Evolutionary conservation across 2,888 invertebrate species (phyloP).

Genomic region (Pegoplata infirma): DNA sequence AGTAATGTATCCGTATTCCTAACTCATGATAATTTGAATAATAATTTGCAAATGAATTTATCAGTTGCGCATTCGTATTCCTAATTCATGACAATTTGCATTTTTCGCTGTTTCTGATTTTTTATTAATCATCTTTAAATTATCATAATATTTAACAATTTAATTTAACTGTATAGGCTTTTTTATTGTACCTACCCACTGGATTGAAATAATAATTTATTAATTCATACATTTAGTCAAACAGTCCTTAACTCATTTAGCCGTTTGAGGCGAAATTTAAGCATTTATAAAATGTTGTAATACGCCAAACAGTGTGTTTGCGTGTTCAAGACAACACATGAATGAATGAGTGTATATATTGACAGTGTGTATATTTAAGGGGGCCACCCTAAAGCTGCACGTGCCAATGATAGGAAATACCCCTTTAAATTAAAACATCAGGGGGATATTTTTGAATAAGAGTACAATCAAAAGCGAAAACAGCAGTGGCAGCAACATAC

Average conservation of each 20-base stretch:
- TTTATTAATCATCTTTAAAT: neutral
- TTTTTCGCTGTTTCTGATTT: neutral
- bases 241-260: neutral
- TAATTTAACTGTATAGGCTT: neutral
- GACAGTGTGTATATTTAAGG: neutral
- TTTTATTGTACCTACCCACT: neutral
- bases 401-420: conserved; percentile 25
- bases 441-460: neutral
- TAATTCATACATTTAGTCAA: neutral
- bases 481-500: no score
- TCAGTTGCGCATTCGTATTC: no score
- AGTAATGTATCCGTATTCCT: no score
- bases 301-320: neutral
- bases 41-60: no score
- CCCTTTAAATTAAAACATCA: conserved; percentile 31
- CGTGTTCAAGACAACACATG: neutral
- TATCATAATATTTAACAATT: conserved; percentile 1
- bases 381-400: conserved; percentile 20
- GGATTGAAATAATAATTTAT: neutral
- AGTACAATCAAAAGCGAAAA: neutral
- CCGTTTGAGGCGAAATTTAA: conserved; percentile 17
- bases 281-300: conserved; percentile 17
- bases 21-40: no score
- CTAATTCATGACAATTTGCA: neutral
- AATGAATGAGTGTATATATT: neutral